Conservation (phyloP, 2,888 invertebrate genomes). For the Lysandra bellargus region DNA sequence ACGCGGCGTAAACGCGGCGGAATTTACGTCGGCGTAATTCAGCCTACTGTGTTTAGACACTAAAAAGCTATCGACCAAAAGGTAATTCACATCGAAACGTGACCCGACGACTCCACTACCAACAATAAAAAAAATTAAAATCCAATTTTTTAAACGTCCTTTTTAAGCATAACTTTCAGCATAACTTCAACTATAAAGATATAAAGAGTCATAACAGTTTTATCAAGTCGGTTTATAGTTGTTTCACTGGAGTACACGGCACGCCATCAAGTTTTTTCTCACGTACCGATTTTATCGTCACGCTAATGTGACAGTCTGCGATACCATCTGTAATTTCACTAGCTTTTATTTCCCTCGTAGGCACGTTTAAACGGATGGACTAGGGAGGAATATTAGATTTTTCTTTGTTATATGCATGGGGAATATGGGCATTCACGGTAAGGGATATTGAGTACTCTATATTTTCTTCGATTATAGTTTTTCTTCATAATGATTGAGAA, state of each 20-base stretch:
- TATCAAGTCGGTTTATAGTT: slow-evolving; percentile 21
- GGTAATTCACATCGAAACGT: not conserved
- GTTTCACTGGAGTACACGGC: slow-evolving; percentile 16
- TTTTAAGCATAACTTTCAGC: not conserved
- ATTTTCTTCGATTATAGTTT: no score
- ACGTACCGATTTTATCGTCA: slow-evolving; percentile 38
- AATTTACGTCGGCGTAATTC: no score
- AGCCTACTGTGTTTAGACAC: no score
- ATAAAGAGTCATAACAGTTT: slow-evolving; percentile 8
- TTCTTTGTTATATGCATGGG: not conserved
- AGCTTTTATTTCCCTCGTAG: slow-evolving; percentile 35
- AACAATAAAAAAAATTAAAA: not conserved
- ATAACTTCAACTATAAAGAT: not conserved
- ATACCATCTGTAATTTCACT: slow-evolving; percentile 37
- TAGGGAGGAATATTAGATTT: not conserved
- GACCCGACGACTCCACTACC: not conserved
- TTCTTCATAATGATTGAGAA: no score
- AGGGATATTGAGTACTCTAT: no score
- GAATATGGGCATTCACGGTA: not conserved
- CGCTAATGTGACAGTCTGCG: slow-evolving; percentile 33
- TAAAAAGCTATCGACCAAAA: not conserved
- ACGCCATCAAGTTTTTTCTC: slow-evolving; percentile 36
- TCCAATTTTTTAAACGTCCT: not conserved
- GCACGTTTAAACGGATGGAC: slow-evolving; percentile 2
- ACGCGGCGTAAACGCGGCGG: no score